Percentiles rank a stretch among this genome's conserved stretches.
Conservation (phyloP, 2,113 vertebrate genomes). For the Anarrhichthys ocellatus region DNA sequence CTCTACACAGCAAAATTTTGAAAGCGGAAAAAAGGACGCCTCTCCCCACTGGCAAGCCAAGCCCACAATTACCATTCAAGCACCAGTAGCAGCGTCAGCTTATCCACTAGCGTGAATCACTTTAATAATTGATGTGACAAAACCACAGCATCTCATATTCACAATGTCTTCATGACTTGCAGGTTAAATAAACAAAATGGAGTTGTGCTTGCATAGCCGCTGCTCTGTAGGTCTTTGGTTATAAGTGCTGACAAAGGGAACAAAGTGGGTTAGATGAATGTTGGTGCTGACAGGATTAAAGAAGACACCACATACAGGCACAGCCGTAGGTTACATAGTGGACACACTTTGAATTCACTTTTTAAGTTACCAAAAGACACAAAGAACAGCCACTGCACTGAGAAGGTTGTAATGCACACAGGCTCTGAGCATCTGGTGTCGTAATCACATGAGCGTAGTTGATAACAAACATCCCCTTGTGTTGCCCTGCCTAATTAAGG, state of each 20-base stretch:
- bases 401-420: conserved; percentile 16
- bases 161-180: conserved; percentile 30
- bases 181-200: conserved; percentile 29
- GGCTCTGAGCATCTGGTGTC: conserved; percentile 33
- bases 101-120: conserved; percentile 33
- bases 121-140: conserved; percentile 61
- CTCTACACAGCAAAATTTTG: conserved; percentile 12
- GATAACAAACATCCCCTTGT: conserved; percentile 23
- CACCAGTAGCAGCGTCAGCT: conserved; percentile 54
- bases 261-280: neutral
- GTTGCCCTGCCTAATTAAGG: conserved; percentile 45
- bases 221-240: neutral
- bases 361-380: neutral
- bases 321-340: neutral
- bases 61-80: conserved; percentile 44
- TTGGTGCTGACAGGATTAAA: neutral
- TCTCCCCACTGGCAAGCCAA: conserved; percentile 16
- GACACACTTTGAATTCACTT: neutral
- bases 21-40: conserved; percentile 34
- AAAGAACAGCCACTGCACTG: neutral
- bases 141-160: conserved; percentile 44
- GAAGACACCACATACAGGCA: neutral
- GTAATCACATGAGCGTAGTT: conserved; percentile 41
- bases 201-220: neutral
- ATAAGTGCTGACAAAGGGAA: neutral